These are phyloP conservation scores for Drosophila ananassae DNA, from an alignment of 1,140 invertebrate genomes.

Conservation along the genomic window DNA sequence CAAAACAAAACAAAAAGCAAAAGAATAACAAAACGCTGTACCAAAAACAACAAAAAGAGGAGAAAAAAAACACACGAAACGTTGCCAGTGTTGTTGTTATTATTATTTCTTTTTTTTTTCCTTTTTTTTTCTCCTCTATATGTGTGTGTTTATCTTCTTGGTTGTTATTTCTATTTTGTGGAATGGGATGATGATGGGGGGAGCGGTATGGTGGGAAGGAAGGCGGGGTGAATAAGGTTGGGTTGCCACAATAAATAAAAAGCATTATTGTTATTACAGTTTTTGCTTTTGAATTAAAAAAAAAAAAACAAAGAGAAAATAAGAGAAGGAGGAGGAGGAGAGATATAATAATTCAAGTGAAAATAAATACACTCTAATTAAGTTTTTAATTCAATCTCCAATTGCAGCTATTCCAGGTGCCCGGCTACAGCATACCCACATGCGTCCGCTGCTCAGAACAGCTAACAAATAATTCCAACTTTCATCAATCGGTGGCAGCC, in stretches of 20 bases:
- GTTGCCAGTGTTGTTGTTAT: conserved; percentile 39
- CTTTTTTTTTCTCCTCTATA: conserved; percentile 25
- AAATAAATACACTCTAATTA: background rate
- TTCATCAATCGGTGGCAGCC: conserved; percentile 73
- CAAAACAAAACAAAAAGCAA: conserved; percentile 78
- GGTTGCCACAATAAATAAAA: conserved; percentile 47
- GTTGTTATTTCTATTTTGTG: conserved; percentile 62
- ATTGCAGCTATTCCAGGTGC: conserved; percentile 82
- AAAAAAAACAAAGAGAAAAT: too few relatives aligned
- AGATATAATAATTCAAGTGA: conserved; percentile 1
- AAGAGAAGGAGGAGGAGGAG: background rate
- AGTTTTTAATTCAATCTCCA: conserved; percentile 1
- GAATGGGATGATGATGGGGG: background rate
- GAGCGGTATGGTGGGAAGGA: background rate
- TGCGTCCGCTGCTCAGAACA: conserved; percentile 84
- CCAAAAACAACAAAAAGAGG: conserved; percentile 43
- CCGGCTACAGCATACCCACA: conserved; percentile 83
- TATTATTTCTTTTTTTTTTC: conserved; percentile 19
- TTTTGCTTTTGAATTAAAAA: conserved; percentile 14
- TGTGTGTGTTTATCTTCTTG: conserved; percentile 54
- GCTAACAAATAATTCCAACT: conserved; percentile 79
- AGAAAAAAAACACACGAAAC: conserved; percentile 70
- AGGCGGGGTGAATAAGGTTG: conserved; percentile 19
- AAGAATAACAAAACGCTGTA: conserved; percentile 77
- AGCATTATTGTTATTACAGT: conserved; percentile 49